Base-by-base conservation (phyloP, 2,113 vertebrate genomes). In the Centrocercus urophasianus region DNA sequence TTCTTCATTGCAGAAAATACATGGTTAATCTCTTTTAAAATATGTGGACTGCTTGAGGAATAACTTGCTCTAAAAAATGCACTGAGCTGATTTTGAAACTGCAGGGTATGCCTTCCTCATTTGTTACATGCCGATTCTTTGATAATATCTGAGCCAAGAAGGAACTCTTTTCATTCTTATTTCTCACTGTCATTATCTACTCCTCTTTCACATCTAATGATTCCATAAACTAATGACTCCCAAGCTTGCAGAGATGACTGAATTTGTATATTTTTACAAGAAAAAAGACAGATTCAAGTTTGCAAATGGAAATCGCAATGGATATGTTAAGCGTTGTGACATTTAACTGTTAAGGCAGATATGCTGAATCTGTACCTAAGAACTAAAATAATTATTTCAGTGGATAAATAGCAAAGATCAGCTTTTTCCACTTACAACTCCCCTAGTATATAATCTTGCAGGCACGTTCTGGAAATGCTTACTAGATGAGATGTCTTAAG, bases 61-160 rank as follows among this genome's bases (percentile, higher is more conserved):
- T n/a, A 89, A 40, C 69, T 91, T 73, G 7, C 21, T 93, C 71
- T 90, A 40, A 86, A 86, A 94, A 86, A 71, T 43, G 5, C 38
- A 56, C 42, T 27, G 30, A 38, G 9, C 5, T 87, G 60, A 38
- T 86, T 86, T 90, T 71, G 65, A 34, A 64, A 71, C 86, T 86
- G 21, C 21, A 0, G 70, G 57, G 66, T 38, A 67, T 38, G 2
- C 47, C n/a, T 50, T 89, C 72, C 13, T 89, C 30, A 74, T 74
- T 83, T 79, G 77, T 92, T 54, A 50, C 56, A 50, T 40, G 24
- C 32, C 52, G 72, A 12, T 86, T 77, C 19, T 86, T 63, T 88
- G 56, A 27, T 57, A 92, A 84, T 20, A 54, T 27, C 73, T 86
- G 73, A 86, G n/a, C 43, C 56, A 93, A 27, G n/a, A 34, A 36